phyloP scores from a whole-genome alignment of 2,888 invertebrate genomes.

The Bibio marci region DNA sequence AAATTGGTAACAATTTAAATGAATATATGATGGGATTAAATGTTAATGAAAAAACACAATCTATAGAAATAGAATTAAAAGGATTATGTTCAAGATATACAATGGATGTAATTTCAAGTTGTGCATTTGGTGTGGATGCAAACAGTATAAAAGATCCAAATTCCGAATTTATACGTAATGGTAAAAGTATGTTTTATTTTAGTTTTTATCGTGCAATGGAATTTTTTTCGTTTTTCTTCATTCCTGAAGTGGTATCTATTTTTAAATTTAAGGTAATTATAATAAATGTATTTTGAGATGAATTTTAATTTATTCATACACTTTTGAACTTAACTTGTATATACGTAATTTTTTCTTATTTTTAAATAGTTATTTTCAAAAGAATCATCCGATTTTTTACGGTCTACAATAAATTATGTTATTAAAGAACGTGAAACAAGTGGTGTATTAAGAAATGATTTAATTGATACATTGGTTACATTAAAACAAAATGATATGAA shows the following conservation, averaged over 20 bases:
- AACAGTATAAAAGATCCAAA: slow-evolving; percentile 22
- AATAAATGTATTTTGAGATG: no score
- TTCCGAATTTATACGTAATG: slow-evolving; percentile 21
- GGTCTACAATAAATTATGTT: slow-evolving; percentile 26
- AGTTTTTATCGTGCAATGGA: slow-evolving; percentile 15
- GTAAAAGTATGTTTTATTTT: slow-evolving; percentile 15
- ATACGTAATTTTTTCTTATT: no score
- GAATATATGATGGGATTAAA: neutral
- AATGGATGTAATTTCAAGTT: slow-evolving; percentile 23
- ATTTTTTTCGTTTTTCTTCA: slow-evolving; percentile 19
- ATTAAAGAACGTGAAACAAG: slow-evolving; percentile 25
- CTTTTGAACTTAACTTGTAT: no score
- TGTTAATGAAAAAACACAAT: neutral
- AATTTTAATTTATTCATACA: no score
- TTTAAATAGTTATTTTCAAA: neutral
- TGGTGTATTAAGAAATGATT: slow-evolving; percentile 24
- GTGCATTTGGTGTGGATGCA: slow-evolving; percentile 23
- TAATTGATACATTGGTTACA: slow-evolving; percentile 32
- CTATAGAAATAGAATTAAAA: slow-evolving; percentile 18
- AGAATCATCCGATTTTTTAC: slow-evolving; percentile 19
- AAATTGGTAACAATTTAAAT: slow-evolving; percentile 13
- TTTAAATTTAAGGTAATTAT: slow-evolving; percentile 15
- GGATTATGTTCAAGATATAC: slow-evolving; percentile 20
- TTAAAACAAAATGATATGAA: slow-evolving; percentile 17
- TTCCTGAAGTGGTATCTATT: slow-evolving; percentile 18